These are phyloP conservation scores for Athripsodes cinereus DNA, from an alignment of 2,888 invertebrate species.

Conservation along the genomic window DNA sequence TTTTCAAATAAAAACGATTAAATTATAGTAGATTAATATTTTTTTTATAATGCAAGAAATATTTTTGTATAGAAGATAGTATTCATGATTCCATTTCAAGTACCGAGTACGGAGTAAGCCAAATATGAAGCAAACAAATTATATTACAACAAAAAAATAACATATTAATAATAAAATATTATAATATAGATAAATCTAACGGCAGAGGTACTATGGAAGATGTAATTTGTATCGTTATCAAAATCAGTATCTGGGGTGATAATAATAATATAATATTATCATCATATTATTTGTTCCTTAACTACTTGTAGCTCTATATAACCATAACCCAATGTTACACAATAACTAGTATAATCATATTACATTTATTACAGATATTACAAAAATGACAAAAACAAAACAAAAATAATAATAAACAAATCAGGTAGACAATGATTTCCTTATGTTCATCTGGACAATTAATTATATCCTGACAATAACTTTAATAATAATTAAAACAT, in stretches of 20 bases:
- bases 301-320: constrained; percentile 25
- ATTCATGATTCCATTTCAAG: too few relatives aligned
- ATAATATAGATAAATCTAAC: constrained; percentile 15
- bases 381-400: neutral
- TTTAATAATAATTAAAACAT: constrained; percentile 40
- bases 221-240: too few relatives aligned
- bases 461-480: neutral
- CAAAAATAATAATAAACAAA: constrained; percentile 41
- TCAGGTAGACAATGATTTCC: constrained; percentile 49
- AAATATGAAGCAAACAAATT: neutral
- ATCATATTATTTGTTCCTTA: constrained; percentile 26
- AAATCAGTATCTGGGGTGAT: constrained; percentile 40
- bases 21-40: too few relatives aligned
- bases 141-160: neutral
- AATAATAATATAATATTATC: constrained; percentile 26
- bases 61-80: too few relatives aligned
- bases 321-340: constrained; percentile 49
- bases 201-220: constrained; percentile 38
- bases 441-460: too few relatives aligned
- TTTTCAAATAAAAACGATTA: too few relatives aligned
- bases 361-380: neutral
- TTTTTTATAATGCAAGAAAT: too few relatives aligned
- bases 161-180: neutral
- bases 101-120: too few relatives aligned
- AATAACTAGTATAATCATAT: constrained; percentile 20